A percentile compares a stretch with the other conserved stretches of the same genome.
phyloP scores from a whole-genome alignment of 2,113 vertebrate species.

The Baryphthengus martii region DNA sequence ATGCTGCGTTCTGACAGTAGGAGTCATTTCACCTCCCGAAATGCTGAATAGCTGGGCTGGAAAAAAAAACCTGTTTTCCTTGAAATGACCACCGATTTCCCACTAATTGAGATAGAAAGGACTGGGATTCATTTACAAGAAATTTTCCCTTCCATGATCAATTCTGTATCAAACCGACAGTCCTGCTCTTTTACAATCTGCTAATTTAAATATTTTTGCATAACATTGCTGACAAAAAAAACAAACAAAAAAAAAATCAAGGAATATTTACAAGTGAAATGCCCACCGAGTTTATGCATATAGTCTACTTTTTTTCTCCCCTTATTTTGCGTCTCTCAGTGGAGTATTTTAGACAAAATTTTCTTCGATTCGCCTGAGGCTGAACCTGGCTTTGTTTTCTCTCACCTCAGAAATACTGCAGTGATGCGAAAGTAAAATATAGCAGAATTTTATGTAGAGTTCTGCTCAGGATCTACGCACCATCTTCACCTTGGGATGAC shows the following conservation, averaged over 20 bases:
- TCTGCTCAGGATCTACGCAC: neutral
- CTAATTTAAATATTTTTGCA: neutral
- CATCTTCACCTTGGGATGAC: rapidly evolving
- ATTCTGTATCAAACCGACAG: neutral
- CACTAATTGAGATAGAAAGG: neutral
- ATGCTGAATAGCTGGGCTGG: neutral
- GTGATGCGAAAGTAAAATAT: neutral
- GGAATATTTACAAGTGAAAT: neutral
- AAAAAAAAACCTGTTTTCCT: neutral
- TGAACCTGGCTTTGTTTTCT: neutral
- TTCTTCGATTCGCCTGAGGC: rapidly evolving
- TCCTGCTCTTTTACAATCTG: neutral
- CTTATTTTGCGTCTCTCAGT: neutral
- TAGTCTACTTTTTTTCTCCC: neutral
- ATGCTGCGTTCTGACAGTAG: neutral
- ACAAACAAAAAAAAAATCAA: no score
- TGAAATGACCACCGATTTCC: neutral
- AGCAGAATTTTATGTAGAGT: neutral
- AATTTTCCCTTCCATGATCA: neutral
- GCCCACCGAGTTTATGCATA: neutral
- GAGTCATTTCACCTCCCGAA: neutral
- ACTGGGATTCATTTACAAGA: neutral
- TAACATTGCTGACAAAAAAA: neutral
- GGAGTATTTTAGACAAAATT: neutral
- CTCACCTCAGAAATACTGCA: neutral